Conservation (phyloP, 2,797 vertebrate genomes). For the Taeniopygia guttata region DNA sequence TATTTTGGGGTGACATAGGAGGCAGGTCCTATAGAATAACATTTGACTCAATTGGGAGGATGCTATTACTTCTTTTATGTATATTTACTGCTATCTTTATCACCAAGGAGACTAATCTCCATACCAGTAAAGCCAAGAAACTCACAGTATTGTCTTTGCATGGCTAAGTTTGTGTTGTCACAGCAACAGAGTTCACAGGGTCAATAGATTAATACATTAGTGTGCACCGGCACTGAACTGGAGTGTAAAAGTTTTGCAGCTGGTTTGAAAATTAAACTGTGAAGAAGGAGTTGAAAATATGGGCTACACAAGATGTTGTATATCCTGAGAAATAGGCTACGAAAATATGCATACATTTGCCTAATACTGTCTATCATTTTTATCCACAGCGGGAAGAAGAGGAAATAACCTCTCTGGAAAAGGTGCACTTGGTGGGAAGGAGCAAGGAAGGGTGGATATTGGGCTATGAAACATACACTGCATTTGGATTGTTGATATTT, state of each 20-base stretch:
- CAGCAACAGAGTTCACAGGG: constrained; percentile 66
- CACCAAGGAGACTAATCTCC: constrained; percentile 75
- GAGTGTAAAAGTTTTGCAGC: constrained; percentile 31
- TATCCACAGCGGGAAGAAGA: not conserved
- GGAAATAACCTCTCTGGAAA: not conserved
- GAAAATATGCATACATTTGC: not conserved
- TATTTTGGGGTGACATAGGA: not conserved
- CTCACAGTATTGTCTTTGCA: constrained; percentile 59
- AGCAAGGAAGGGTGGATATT: not conserved
- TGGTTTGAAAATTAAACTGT: constrained; percentile 26
- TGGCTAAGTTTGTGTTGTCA: constrained; percentile 70
- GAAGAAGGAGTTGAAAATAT: not conserved
- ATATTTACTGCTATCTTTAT: constrained; percentile 68
- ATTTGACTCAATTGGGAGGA: constrained; percentile 40
- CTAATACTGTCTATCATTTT: not conserved
- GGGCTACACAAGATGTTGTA: not conserved
- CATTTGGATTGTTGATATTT: constrained; percentile 42
- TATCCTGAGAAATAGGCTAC: not conserved
- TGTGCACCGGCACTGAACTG: not conserved
- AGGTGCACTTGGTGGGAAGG: not conserved
- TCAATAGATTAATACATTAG: constrained; percentile 58
- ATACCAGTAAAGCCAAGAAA: constrained; percentile 66
- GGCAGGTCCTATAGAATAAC: not conserved
- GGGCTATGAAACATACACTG: not conserved
- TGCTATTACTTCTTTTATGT: constrained; percentile 44